Evolutionary conservation across 2,113 vertebrate species (phyloP), one percentile per base, ranked within the genome.

Genomic region (Lipophrys pholis): DNA sequence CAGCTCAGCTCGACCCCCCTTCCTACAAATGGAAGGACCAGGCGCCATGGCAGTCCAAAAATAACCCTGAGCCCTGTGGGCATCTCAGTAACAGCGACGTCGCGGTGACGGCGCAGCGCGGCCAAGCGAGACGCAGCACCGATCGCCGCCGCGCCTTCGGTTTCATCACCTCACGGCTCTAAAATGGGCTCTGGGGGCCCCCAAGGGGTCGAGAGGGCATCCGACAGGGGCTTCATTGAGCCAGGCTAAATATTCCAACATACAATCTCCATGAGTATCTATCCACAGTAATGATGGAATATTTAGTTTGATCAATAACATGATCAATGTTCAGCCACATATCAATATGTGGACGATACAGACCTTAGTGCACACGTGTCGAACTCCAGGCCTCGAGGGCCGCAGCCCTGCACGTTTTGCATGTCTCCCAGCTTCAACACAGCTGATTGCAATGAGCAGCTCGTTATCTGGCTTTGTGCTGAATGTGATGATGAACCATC

Each of bases 1-100:
- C 81, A 84, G 89, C 86, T 83, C 90, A 88, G 80, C 87, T 85
- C 64, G 74, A 88, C 88, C 87, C 90, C 90, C 88, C 81, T 89
- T 83, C 87, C 90, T 93, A 82, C 85, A 93, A 94, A 93, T 87
- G 88, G 89, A 93, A 91, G 93, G 88, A 87, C 90, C 15, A 51
- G 85, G 86, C 92, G 86, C 93, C 88, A 93, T 93, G 89, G 67
- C 46, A 55, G 85, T 90, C 95, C 95, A 94, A 95, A 96, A 97
- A 97, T 98, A 97, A 92, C 62, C 69, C 66, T 65, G 82, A 90
- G 82, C 78, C 79, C 76, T 66, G 73, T 12, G 68, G 69, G 77
- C 86, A 73, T 85, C 86, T 88, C 85, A 80, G 90, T 84, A 87
- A 82, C 83, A 79, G 84, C 56, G 40, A 51, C 5, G 42, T 21